Conservation (phyloP, 2,888 invertebrate species). For the Clistopyga incitator region DNA sequence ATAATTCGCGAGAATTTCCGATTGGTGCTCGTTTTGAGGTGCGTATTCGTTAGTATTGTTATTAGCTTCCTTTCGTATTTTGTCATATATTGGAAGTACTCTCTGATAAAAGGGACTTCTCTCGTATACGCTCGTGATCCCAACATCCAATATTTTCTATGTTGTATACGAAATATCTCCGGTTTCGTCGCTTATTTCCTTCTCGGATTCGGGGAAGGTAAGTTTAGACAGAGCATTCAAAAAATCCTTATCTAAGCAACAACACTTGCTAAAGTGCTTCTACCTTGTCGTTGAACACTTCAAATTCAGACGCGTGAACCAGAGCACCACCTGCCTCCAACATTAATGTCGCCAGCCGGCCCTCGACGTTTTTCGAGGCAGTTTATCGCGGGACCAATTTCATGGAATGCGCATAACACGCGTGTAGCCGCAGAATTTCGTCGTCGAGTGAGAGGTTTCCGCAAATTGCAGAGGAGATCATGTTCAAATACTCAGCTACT, state of each 20-base stretch:
- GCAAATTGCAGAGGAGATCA: slow-evolving; percentile 20
- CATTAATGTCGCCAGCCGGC: neutral
- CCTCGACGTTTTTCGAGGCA: slow-evolving; percentile 10
- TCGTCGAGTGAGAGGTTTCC: neutral
- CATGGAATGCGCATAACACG: slow-evolving; percentile 51
- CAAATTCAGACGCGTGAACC: slow-evolving; percentile 25
- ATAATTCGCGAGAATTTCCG: slow-evolving; percentile 26
- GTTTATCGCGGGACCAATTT: slow-evolving; percentile 48
- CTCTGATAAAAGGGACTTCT: slow-evolving; percentile 31
- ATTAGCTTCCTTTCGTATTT: slow-evolving; percentile 17
- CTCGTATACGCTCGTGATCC: slow-evolving; percentile 11
- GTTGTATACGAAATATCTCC: neutral
- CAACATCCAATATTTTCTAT: neutral
- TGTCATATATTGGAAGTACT: slow-evolving; percentile 1
- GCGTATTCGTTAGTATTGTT: slow-evolving; percentile 12
- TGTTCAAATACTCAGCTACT: slow-evolving; percentile 47
- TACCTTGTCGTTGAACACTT: slow-evolving; percentile 26
- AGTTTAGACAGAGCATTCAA: slow-evolving; percentile 29
- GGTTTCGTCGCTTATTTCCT: slow-evolving; percentile 1
- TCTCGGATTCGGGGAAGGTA: neutral
- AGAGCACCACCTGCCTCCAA: slow-evolving; percentile 40
- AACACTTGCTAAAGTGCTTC: too few species aligned
- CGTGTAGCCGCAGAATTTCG: slow-evolving; percentile 25
- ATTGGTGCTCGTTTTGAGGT: slow-evolving; percentile 24
- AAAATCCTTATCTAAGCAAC: too few species aligned